Evolutionary conservation across 2,888 invertebrate genomes (phyloP).

Genomic region (Camponotus fellah): DNA sequence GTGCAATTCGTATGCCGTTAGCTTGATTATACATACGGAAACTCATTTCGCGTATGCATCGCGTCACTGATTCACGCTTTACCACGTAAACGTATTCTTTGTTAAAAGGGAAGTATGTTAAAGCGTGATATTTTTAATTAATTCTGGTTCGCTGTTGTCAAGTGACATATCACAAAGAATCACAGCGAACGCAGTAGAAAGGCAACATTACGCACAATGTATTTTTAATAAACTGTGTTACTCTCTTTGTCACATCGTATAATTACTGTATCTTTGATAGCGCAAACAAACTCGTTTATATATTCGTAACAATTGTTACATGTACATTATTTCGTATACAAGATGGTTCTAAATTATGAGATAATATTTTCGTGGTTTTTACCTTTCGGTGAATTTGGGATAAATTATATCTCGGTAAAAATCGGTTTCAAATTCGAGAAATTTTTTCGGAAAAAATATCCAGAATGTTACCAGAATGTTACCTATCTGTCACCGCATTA

Average conservation of each 20-base stretch:
- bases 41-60: neutral
- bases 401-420: neutral
- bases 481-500: neutral
- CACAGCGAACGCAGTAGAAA: neutral
- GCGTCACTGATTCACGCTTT: conserved; percentile 4
- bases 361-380: neutral
- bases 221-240: conserved; percentile 27
- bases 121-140: conserved; percentile 28
- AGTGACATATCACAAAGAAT: conserved; percentile 6
- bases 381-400: neutral
- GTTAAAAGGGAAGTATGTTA: neutral
- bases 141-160: neutral
- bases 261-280: conserved; percentile 13
- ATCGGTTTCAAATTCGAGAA: neutral
- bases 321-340: neutral
- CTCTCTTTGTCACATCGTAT: neutral
- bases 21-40: conserved; percentile 22
- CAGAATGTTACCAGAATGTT: neutral
- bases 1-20: conserved; percentile 1
- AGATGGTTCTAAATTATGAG: neutral
- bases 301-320: neutral
- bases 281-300: neutral
- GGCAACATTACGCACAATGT: neutral
- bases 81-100: neutral
- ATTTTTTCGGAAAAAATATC: neutral